Base-by-base conservation (phyloP, 2,113 vertebrate genomes). In the Ancistrus triradiatus region DNA sequence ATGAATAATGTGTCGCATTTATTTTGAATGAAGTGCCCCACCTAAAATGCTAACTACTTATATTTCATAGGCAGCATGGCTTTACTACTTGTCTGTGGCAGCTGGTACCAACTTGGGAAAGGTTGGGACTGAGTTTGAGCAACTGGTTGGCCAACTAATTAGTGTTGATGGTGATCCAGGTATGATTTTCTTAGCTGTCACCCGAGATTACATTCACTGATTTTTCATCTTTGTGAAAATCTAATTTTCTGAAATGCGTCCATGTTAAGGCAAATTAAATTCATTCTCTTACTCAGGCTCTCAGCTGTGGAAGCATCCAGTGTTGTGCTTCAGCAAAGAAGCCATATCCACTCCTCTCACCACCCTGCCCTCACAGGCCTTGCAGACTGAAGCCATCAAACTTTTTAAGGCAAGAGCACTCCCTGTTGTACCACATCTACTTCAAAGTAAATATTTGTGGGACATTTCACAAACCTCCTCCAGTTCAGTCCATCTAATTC, bases 331-430 rank as follows among this genome's bases (percentile, higher is more conserved):
- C 79, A 98, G 90, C 81, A 98, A 99, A 79, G 94, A 98, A 79
- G 93, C 92, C 44, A 87, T 99, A 70, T 69, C 78, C n/a, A 92
- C 89, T 14, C 88, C 95, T 48, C 91, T 99, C 70, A 98, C 94
- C 67, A 95, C 96, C 1, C 68, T 99, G 50, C 95, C 96, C 22
- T 99, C 95, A 10, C 91, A 93, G 83, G 96, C 96, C 42, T 82
- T 99, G 57, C 95, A 94, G 81, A 99, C 96, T 0, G 96, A 99
- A 83, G 95, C 95, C 7, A 88, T 97, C 66, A 99, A 99, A 81
- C 85, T 98, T 78, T 98, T 98, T 77, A 99, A 99, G 93, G 95
- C 96, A 40, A 85, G 81, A 75, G 60, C 83, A 31, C 27, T 31
- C 3, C 27, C 27, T 31, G 27, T 31, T 31, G 7, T 31, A 7